Evolutionary conservation across 2,113 vertebrate genomes (phyloP).

Genomic region (Chamaetylas fuelleborni): DNA sequence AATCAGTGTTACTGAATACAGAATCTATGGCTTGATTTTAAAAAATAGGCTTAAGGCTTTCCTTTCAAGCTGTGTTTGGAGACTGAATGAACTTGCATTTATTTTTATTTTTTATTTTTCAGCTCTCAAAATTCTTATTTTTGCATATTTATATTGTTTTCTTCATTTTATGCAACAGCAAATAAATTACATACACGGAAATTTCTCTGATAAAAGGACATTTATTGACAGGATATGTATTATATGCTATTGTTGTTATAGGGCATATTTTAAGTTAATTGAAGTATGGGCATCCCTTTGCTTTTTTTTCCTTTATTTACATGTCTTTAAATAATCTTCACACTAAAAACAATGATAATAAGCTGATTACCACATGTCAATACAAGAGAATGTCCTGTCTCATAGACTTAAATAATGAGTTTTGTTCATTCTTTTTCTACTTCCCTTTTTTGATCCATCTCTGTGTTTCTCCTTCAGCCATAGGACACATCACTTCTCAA

Average conservation of each 20-base stretch:
- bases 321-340: not conserved
- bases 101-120: not conserved
- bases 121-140: not conserved
- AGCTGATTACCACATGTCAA: not conserved
- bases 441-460: not conserved
- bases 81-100: not conserved
- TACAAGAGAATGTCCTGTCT: not conserved
- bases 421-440: not conserved
- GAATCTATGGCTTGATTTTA: not conserved
- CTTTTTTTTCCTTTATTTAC: not conserved
- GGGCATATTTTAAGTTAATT: not conserved
- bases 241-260: not conserved
- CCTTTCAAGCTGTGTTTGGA: not conserved
- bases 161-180: not conserved
- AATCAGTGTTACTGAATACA: constrained; percentile 24
- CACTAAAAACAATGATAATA: not conserved
- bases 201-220: not conserved
- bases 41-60: not conserved
- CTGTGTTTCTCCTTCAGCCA: not conserved
- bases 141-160: not conserved
- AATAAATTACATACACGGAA: not conserved
- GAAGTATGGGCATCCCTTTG: not conserved
- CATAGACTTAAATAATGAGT: fast-evolving
- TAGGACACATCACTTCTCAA: not conserved
- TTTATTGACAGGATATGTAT: not conserved